Percentiles rank a stretch among this genome's conserved stretches.
Conservation (phyloP, 2,113 vertebrate species). For the Anseranas semipalmata region DNA sequence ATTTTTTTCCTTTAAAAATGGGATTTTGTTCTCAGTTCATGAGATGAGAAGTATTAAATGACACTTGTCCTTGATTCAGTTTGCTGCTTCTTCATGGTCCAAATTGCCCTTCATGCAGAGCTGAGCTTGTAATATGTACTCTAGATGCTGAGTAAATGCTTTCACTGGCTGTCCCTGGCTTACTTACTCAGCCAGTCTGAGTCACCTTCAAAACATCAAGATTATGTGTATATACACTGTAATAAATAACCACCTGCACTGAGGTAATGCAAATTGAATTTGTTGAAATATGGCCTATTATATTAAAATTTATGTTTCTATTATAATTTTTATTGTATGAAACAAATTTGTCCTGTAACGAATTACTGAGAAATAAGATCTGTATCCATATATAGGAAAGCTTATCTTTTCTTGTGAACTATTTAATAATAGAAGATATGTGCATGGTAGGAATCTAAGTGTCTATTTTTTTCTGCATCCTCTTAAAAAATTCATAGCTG, state of each 20-base stretch:
- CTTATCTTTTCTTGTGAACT: conserved; percentile 36
- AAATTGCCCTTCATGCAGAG: conserved; percentile 91
- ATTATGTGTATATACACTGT: conserved; percentile 78
- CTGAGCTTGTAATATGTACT: conserved; percentile 84
- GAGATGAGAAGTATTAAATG: conserved; percentile 46
- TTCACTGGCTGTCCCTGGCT: conserved; percentile 69
- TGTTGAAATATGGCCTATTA: conserved; percentile 86
- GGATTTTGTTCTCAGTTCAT: conserved; percentile 21
- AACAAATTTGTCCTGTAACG: conserved; percentile 57
- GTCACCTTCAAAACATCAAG: conserved; percentile 83
- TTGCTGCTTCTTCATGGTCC: conserved; percentile 77
- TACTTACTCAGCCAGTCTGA: conserved; percentile 61
- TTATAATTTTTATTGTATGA: conserved; percentile 74
- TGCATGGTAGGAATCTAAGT: neutral
- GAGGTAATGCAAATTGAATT: conserved; percentile 81
- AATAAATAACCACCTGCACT: conserved; percentile 87
- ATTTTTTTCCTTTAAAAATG: conserved; percentile 34
- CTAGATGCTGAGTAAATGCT: conserved; percentile 87
- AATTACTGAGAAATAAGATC: conserved; percentile 58
- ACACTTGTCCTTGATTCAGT: conserved; percentile 79
- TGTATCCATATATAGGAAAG: neutral
- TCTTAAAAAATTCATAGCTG: conserved; percentile 33
- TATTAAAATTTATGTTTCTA: conserved; percentile 85
- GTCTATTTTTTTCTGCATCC: neutral
- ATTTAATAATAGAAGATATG: conserved; percentile 8